phyloP scores from a whole-genome alignment of 2,888 invertebrate genomes.

The Eristalis arbustorum region DNA sequence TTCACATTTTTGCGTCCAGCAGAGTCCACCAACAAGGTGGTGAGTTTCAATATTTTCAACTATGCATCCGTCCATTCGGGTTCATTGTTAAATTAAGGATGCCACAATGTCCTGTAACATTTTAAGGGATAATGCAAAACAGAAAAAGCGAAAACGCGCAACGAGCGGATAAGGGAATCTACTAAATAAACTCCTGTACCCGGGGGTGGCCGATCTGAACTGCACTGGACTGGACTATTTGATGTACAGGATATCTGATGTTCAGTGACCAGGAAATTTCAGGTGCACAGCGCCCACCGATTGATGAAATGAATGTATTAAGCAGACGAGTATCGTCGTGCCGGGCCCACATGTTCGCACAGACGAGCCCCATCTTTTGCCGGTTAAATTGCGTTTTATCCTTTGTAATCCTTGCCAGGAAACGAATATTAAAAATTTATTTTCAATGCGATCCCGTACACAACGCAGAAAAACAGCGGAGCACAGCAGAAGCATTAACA shows the following conservation, averaged over 20 bases:
- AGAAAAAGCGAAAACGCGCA: conserved; percentile 16
- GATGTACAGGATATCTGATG: conserved; percentile 8
- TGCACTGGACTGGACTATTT: too few species aligned
- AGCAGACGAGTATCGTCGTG: not conserved
- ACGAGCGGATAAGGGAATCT: not conserved
- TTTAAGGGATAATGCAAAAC: not conserved
- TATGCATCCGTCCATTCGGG: conserved; percentile 41
- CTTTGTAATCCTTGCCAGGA: conserved; percentile 49
- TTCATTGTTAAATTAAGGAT: conserved; percentile 68
- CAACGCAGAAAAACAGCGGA: not conserved
- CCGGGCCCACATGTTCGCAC: not conserved
- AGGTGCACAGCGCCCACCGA: conserved; percentile 3
- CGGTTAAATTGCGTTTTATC: conserved; percentile 51
- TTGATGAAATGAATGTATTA: conserved; percentile 22
- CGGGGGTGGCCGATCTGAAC: not conserved
- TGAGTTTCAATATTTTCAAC: conserved; percentile 55
- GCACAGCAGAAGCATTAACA: not conserved
- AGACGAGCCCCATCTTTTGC: not conserved
- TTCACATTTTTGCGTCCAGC: not conserved
- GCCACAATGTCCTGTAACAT: conserved; percentile 42
- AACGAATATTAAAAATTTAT: conserved; percentile 57
- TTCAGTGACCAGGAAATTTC: conserved; percentile 27
- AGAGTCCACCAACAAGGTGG: conserved; percentile 5
- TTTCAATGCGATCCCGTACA: conserved; percentile 29
- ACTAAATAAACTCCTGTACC: not conserved